Evolutionary conservation across 2,113 vertebrate species (phyloP).

Genomic region (Podilymbus podiceps): DNA sequence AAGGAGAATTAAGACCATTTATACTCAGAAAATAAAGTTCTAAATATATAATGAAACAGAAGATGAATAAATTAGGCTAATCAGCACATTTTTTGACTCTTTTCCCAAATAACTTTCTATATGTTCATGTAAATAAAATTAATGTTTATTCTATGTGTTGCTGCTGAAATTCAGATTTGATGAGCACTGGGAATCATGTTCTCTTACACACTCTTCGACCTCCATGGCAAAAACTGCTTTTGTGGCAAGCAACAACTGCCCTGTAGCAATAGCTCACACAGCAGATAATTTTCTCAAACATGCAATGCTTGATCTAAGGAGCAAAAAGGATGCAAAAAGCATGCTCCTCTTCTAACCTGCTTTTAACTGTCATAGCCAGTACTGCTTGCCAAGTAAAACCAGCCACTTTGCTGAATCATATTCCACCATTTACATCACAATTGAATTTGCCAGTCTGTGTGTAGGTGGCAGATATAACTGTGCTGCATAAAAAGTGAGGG

Average conservation of each 20-base stretch:
- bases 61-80: neutral
- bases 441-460: no score
- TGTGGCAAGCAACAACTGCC: neutral
- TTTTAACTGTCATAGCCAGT: neutral
- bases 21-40: neutral
- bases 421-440: neutral
- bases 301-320: neutral
- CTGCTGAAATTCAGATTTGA: neutral
- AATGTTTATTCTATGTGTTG: neutral
- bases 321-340: neutral
- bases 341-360: neutral
- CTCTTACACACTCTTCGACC: neutral
- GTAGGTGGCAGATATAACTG: neutral
- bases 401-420: neutral
- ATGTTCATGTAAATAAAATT: neutral
- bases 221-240: neutral
- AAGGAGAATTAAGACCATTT: neutral
- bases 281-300: neutral
- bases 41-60: neutral
- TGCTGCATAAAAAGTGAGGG: rapidly evolving
- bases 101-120: neutral
- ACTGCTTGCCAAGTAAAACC: neutral
- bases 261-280: neutral
- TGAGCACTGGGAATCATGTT: neutral
- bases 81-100: neutral